Evolutionary conservation across 2,888 invertebrate species (phyloP).

Genomic region (Chromoteleia sp.): DNA sequence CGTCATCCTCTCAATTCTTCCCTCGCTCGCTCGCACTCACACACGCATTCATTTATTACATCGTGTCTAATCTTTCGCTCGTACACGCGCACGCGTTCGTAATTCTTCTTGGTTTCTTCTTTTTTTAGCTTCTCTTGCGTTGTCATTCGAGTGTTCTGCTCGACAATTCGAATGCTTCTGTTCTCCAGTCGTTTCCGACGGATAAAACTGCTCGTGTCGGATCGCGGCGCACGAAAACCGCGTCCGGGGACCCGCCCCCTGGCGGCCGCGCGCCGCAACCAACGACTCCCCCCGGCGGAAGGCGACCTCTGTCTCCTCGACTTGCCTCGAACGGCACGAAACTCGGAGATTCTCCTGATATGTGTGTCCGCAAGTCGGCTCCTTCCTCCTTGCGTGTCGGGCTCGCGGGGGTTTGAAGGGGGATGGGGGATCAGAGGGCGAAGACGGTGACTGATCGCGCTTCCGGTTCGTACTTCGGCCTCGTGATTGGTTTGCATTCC

Average conservation of each 20-base stretch:
- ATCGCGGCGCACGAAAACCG: constrained; percentile 5
- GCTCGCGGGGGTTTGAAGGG: constrained; percentile 14
- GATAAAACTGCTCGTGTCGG: neutral
- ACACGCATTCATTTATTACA: constrained; percentile 7
- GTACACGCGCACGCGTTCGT: constrained; percentile 19
- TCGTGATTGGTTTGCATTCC: constrained; percentile 57
- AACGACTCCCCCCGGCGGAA: constrained; percentile 31
- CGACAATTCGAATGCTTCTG: constrained; percentile 47
- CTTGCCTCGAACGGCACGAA: constrained; percentile 37
- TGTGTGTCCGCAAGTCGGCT: constrained; percentile 48
- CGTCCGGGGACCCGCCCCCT: constrained; percentile 39
- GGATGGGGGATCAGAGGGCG: constrained; percentile 27
- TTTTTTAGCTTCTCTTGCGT: constrained; percentile 60
- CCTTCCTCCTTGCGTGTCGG: neutral
- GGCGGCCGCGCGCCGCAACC: constrained; percentile 41
- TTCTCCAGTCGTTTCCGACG: constrained; percentile 19
- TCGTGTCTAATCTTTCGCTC: constrained; percentile 39
- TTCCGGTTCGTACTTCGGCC: constrained; percentile 63
- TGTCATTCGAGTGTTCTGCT: constrained; percentile 5
- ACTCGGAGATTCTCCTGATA: constrained; percentile 62
- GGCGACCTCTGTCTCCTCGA: constrained; percentile 53
- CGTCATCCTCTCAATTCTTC: too few relatives aligned
- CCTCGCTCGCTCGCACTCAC: constrained; percentile 4
- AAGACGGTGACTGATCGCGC: constrained; percentile 48
- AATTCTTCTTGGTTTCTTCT: constrained; percentile 7